Percentiles rank a stretch among this genome's conserved stretches.
These are phyloP conservation scores for Cettia cetti DNA, from an alignment of 2,113 vertebrate species.

Conservation along the genomic window DNA sequence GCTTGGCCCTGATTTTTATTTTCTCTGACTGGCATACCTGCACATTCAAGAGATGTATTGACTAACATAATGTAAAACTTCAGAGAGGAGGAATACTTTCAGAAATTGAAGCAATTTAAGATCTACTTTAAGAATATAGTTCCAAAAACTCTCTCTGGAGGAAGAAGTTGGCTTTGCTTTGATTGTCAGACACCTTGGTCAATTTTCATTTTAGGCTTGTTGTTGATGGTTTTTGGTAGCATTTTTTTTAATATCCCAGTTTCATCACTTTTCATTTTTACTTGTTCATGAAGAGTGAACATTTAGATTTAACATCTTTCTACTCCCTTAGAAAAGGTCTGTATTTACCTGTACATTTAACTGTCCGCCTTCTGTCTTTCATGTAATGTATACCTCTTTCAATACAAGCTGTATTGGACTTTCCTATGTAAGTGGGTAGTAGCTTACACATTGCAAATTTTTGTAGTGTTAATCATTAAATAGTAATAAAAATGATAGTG, in stretches of 20 bases:
- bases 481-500: not conserved
- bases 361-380: not conserved
- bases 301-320: not conserved
- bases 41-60: not conserved
- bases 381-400: not conserved
- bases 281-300: not conserved
- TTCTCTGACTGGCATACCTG: not conserved
- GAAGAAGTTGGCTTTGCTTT: not conserved
- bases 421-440: not conserved
- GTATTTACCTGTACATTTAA: not conserved
- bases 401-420: not conserved
- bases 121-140: not conserved
- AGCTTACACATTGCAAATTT: not conserved
- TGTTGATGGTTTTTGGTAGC: not conserved
- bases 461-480: not conserved
- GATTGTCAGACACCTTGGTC: not conserved
- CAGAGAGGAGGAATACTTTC: not conserved
- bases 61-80: not conserved
- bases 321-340: not conserved
- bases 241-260: not conserved
- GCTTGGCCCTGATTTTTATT: not conserved
- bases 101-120: not conserved
- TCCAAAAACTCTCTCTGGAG: not conserved
- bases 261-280: not conserved
- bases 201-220: not conserved